phyloP scores from a whole-genome alignment of 2,797 vertebrate species.

The Mus caroli region DNA sequence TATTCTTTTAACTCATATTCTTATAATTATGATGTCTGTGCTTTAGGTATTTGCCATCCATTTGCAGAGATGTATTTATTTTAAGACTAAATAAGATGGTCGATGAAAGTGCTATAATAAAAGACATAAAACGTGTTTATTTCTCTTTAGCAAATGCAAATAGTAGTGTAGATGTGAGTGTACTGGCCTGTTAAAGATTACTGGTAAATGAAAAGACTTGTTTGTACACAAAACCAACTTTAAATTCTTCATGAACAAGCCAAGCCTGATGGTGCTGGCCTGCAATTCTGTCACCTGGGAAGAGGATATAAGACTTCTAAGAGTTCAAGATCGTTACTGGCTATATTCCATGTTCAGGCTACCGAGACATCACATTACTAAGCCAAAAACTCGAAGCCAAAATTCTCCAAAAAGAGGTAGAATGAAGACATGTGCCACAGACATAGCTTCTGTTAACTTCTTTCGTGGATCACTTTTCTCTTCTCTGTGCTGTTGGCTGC shows the following conservation, averaged over 20 bases:
- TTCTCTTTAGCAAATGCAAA: not conserved
- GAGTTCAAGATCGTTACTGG: not conserved
- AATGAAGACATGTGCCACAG: not conserved
- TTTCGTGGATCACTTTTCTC: not conserved
- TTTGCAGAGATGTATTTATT: not conserved
- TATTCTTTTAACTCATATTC: not conserved
- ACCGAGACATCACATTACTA: not conserved
- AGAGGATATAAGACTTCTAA: not conserved
- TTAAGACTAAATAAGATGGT: not conserved
- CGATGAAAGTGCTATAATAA: not conserved
- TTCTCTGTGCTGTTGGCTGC: not conserved
- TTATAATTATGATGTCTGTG: not conserved
- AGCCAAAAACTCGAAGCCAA: not conserved
- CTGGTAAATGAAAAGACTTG: not conserved
- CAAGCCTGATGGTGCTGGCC: not conserved
- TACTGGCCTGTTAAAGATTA: not conserved
- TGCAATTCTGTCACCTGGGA: not conserved
- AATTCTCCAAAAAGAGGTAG: not conserved
- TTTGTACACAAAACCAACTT: not conserved
- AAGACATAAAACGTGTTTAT: not conserved
- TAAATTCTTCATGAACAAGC: not conserved
- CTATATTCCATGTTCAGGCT: not conserved
- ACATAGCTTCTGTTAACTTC: not conserved
- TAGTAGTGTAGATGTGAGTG: not conserved
- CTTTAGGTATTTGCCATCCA: not conserved